Base-by-base conservation (phyloP, 1,140 invertebrate genomes). In the Achatina immaculata region DNA sequence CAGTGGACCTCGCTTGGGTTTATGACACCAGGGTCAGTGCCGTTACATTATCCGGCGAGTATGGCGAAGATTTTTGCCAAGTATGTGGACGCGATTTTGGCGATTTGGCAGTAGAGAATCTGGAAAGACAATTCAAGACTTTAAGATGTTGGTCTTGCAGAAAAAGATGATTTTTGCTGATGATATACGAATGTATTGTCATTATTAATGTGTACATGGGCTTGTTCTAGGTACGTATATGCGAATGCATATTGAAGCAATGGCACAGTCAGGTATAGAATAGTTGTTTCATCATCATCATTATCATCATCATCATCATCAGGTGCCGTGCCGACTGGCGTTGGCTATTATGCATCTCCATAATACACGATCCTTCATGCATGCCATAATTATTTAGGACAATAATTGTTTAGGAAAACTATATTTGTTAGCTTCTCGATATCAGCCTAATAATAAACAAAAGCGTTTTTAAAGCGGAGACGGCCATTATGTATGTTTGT, bases 31-130 rank as follows among this genome's bases (percentile, higher is more conserved):
- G 82, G 82, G 65, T 86, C 74, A 0, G 81, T 81, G n/a, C 81
- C 82, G 62, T 85, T 84, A 28, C 83, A 69, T 34, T 83, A 83
- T 11, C 94, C 94, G 28, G 93, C 94, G 68, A 96, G 91, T 82
- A 96, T 93, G 94, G 98, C 95, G 43, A 98, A 91, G 38, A 97
- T 93, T 74, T 96, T 93, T 89, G 97, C 97, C 96, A 96, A 98
- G 90, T 97, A 98, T 7, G 96, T 98, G 89, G 96, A 97, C 38
- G 96, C 96, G 48, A 97, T 95, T 81, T 98, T 97, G 69, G 96
- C 96, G 72, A 97, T 96, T 90, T 97, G 96, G 89, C 96, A 97
- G 88, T 97, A 97, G 0, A 98, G 92, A 4, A 97, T 90, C 87
- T 95, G 95, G 21, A 42, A 69, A 21, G 66, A 68, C 4, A 36